Base-by-base conservation (phyloP, 2,888 invertebrate species). In the Eulithis testata region DNA sequence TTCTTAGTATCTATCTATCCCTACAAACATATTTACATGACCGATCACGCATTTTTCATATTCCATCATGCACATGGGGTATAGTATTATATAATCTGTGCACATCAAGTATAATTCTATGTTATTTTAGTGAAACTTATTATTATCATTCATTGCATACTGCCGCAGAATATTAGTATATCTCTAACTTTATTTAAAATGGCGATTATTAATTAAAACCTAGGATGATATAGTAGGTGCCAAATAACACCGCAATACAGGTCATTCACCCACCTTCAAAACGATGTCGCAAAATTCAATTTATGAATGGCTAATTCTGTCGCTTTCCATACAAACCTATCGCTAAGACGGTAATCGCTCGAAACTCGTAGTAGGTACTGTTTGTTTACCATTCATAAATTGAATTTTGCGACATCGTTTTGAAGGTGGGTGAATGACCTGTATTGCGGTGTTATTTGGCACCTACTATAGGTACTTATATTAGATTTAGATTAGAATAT, bases 21-120 rank as follows among this genome's bases (percentile, higher is more conserved):
- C 85, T 90, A 88, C 79, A 61, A 82, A 85, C 86, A 82, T 90
- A 90, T 90, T 82, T 88, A 90, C 91, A 90, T 84, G 84, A 86
- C 80, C 84, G 77, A 74, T 59, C 71, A 51, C 51, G 49, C 56
- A 47, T 27, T 21, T 21, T 21, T 47, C 21, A 56, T 65, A 43
- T 55, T 65, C 40, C 58, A 60, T 31, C 58, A 54, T 56, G 63
- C 58, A 63, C 58, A 58, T 61, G 3, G 31, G 40, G 21, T 50
- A 51, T 44, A n/a, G n/a, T 54, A 43, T 14, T 45, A 40, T n/a
- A n/a, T n/a, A n/a, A n/a, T n/a, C n/a, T n/a, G n/a, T n/a, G n/a
- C n/a, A n/a, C n/a, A n/a, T n/a, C 6, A 31, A 31, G 31, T 45
- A 53, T 5, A 45, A 63, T 40, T 52, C 27, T 61, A 65, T 36